These are phyloP conservation scores for Pangasius krempfi DNA, from an alignment of 2,797 vertebrate species.

Conservation along the genomic window DNA sequence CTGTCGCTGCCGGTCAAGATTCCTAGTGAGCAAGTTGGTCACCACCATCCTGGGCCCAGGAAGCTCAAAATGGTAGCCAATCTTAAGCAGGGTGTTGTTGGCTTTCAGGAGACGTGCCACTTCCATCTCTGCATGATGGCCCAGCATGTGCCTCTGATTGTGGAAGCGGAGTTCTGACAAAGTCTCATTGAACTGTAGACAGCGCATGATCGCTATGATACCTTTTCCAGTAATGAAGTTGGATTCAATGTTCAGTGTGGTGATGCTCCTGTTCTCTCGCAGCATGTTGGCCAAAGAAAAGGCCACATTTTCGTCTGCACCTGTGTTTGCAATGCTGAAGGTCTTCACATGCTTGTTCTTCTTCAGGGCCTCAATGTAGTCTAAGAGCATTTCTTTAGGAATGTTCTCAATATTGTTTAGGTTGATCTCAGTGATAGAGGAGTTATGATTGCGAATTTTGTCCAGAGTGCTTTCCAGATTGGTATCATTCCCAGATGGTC, in stretches of 20 bases:
- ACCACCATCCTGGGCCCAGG: slow-evolving; percentile 97
- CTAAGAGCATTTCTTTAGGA: slow-evolving; percentile 93
- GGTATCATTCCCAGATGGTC: slow-evolving; percentile 96
- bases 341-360: slow-evolving; percentile 92
- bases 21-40: slow-evolving; percentile 92
- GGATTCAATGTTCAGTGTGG: slow-evolving; percentile 91
- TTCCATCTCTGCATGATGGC: slow-evolving; percentile 97
- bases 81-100: slow-evolving; percentile 92
- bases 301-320: slow-evolving; percentile 87
- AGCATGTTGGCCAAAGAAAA: slow-evolving; percentile 94
- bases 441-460: slow-evolving; percentile 85
- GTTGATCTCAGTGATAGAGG: slow-evolving; percentile 88
- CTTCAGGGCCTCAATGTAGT: slow-evolving; percentile 90
- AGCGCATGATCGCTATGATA: slow-evolving; percentile 91
- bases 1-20: slow-evolving; percentile 91
- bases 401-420: slow-evolving; percentile 98
- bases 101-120: slow-evolving; percentile 92
- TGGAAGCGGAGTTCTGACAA: slow-evolving; percentile 95
- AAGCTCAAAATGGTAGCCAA: slow-evolving; percentile 97
- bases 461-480: slow-evolving; percentile 90
- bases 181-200: slow-evolving; percentile 95
- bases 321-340: slow-evolving; percentile 93
- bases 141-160: slow-evolving; percentile 96
- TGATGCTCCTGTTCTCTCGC: slow-evolving; percentile 91
- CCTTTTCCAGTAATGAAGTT: slow-evolving; percentile 94